A percentile compares a stretch with the other conserved stretches of the same genome.
These are phyloP conservation scores for Crematogaster levior DNA, from an alignment of 2,888 invertebrate species.

Conservation along the genomic window DNA sequence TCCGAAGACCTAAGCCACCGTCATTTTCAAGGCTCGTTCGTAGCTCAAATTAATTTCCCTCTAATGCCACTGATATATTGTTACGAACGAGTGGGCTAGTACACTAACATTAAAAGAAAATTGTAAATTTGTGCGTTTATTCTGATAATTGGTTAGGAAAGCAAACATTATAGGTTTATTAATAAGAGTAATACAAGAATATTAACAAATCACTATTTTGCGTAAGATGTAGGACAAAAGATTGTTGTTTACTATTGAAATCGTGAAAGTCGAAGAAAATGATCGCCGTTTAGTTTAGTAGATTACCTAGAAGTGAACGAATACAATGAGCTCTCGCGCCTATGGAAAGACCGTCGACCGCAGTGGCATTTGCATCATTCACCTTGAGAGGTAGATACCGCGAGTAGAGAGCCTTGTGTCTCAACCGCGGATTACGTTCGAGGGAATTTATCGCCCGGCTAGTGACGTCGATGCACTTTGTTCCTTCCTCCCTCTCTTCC, in stretches of 20 bases:
- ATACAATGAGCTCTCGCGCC: conserved; percentile 69
- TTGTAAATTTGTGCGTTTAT: neutral
- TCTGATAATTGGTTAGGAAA: conserved; percentile 12
- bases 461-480: conserved; percentile 54
- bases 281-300: conserved; percentile 61
- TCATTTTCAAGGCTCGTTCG: conserved; percentile 40
- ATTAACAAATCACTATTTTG: neutral
- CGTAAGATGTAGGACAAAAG: neutral
- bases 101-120: conserved; percentile 16
- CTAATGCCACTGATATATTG: conserved; percentile 46
- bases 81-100: conserved; percentile 12
- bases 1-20: conserved; percentile 31
- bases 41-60: conserved; percentile 50
- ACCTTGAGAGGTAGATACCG: conserved; percentile 74
- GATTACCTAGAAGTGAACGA: conserved; percentile 69
- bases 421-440: conserved; percentile 76
- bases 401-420: conserved; percentile 71
- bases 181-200: neutral
- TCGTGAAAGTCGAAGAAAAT: conserved; percentile 22
- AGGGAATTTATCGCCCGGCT: conserved; percentile 73
- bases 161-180: neutral
- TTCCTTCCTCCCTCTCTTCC: neutral
- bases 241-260: conserved; percentile 4
- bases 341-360: conserved; percentile 73
- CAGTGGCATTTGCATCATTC: conserved; percentile 77